These are phyloP conservation scores for Eretmochelys imbricata DNA, from an alignment of 2,113 vertebrate genomes.

Conservation along the genomic window DNA sequence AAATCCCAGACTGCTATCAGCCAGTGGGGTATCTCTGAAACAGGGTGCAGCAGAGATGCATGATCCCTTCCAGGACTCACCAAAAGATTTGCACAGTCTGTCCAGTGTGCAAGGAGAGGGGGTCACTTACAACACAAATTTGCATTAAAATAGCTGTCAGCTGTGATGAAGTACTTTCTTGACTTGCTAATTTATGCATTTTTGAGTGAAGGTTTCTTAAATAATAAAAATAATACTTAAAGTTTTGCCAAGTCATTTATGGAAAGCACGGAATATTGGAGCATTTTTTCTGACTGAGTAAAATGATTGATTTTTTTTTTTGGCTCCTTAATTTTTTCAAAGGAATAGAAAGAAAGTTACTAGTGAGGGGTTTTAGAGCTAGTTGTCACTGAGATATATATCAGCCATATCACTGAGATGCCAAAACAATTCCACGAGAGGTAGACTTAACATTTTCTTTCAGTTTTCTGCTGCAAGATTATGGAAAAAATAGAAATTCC, in stretches of 20 bases:
- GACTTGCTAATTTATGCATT: background rate
- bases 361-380: background rate
- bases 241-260: background rate
- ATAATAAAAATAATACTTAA: background rate
- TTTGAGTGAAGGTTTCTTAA: background rate
- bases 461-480: background rate
- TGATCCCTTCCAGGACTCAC: background rate
- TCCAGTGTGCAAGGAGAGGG: background rate
- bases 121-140: background rate
- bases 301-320: background rate
- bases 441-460: background rate
- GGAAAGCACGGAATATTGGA: background rate
- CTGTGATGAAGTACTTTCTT: background rate
- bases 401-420: background rate
- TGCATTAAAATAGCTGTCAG: background rate
- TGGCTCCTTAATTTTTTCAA: background rate
- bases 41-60: background rate
- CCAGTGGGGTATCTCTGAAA: background rate
- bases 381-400: background rate
- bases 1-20: background rate
- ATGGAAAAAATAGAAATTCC: background rate
- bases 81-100: background rate
- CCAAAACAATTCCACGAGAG: background rate
- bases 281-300: background rate
- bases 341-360: background rate